Evolutionary conservation across 2,113 vertebrate genomes (phyloP).

Genomic region (Corydoras maculifer): DNA sequence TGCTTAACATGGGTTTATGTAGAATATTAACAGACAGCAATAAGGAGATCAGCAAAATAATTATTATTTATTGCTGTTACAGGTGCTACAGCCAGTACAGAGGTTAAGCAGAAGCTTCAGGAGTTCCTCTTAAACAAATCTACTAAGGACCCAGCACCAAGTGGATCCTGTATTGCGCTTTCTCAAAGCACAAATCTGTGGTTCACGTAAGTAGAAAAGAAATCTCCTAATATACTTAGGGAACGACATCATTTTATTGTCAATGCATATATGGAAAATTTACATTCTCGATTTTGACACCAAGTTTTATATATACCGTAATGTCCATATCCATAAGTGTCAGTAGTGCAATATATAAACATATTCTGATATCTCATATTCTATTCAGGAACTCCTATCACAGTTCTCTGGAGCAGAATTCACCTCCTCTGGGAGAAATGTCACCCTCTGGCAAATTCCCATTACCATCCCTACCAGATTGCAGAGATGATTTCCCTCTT

Average conservation of each 20-base stretch:
- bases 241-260: neutral
- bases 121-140: constrained; percentile 98
- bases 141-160: constrained; percentile 80
- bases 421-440: constrained; percentile 85
- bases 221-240: neutral
- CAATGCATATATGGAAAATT: no score
- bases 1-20: no score
- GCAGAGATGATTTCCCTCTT: constrained; percentile 93
- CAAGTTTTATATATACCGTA: no score
- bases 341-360: no score
- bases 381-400: constrained; percentile 85
- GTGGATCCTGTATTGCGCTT: constrained; percentile 78
- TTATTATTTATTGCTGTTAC: constrained; percentile 56
- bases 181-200: constrained; percentile 89
- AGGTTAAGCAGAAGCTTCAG: constrained; percentile 98
- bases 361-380: neutral
- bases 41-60: neutral
- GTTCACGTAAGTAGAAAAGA: constrained; percentile 80
- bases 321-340: no score
- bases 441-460: constrained; percentile 89
- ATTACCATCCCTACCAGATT: constrained; percentile 79
- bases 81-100: constrained; percentile 95
- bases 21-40: no score
- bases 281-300: no score
- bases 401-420: constrained; percentile 96